A percentile compares a stretch with the other conserved stretches of the same genome.
Evolutionary conservation across 2,888 invertebrate genomes (phyloP).

Genomic region (Hemaris fuciformis): DNA sequence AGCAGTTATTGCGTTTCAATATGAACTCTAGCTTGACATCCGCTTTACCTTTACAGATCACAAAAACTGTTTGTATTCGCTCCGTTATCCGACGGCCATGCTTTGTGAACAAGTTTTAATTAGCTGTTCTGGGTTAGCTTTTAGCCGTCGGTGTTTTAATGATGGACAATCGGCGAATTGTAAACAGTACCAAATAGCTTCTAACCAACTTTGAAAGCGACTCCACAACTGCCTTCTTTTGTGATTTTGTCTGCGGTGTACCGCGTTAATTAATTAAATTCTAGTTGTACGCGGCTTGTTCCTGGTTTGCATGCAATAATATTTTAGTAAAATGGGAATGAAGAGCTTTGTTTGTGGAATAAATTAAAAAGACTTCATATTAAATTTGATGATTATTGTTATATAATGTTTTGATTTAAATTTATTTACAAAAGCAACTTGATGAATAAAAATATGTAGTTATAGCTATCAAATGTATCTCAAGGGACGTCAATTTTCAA

Average conservation of each 20-base stretch:
- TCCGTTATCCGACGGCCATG: not conserved
- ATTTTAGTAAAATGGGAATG: not conserved
- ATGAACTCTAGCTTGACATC: not conserved
- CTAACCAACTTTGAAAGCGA: not conserved
- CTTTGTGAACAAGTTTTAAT: slow-evolving; percentile 6
- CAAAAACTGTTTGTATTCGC: not conserved
- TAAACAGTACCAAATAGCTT: not conserved
- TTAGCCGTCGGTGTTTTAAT: not conserved
- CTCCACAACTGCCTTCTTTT: not conserved
- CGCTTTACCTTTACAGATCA: not conserved
- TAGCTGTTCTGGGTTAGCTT: not conserved
- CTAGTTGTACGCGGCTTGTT: not conserved
- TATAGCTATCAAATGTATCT: too few relatives aligned
- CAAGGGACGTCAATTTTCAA: too few relatives aligned
- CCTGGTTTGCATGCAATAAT: not conserved
- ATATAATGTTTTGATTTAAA: not conserved
- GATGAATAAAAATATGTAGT: too few relatives aligned
- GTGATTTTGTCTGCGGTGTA: too few relatives aligned
- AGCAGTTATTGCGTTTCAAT: not conserved
- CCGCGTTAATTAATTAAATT: not conserved
- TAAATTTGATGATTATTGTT: not conserved
- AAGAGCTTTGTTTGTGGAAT: not conserved
- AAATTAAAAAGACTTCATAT: not conserved
- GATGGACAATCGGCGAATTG: not conserved
- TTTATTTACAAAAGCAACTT: too few relatives aligned